Percentiles rank a stretch among this genome's conserved stretches.
phyloP scores from a whole-genome alignment of 2,888 invertebrate species.

The Oeneis ivallda region DNA sequence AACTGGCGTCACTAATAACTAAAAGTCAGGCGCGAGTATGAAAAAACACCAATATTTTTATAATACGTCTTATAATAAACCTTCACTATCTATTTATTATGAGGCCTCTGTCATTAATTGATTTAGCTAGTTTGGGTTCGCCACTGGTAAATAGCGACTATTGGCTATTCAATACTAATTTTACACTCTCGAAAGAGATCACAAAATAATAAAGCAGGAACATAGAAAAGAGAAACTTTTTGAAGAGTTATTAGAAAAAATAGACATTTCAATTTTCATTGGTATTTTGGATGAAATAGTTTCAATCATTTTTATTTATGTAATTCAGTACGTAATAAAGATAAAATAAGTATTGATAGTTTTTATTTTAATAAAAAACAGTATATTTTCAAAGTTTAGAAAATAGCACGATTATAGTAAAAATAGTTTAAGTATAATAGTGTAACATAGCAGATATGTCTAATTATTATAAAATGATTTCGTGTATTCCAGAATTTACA shows the following conservation, averaged over 20 bases:
- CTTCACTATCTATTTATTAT: constrained; percentile 34
- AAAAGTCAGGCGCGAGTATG: no score
- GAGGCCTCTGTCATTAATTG: constrained; percentile 31
- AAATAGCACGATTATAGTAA: constrained; percentile 25
- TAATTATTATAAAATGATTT: constrained; percentile 36
- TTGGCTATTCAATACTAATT: constrained; percentile 9
- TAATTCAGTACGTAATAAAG: background rate
- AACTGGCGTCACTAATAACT: background rate
- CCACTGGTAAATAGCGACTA: constrained; percentile 5
- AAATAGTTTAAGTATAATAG: constrained; percentile 20
- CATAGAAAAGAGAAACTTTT: background rate
- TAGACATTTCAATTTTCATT: background rate
- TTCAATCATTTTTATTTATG: no score
- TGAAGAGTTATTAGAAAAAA: no score
- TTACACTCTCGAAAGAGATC: background rate
- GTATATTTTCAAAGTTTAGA: constrained; percentile 1
- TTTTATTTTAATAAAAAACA: background rate
- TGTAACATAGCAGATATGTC: constrained; percentile 26
- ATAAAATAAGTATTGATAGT: constrained; percentile 10
- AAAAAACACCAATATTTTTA: no score
- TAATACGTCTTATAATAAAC: constrained; percentile 23
- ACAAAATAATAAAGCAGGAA: background rate
- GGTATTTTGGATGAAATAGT: background rate
- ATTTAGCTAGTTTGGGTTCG: constrained; percentile 26
- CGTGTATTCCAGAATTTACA: constrained; percentile 20